Conservation (phyloP, 1,140 invertebrate species). For the Limonius californicus region DNA sequence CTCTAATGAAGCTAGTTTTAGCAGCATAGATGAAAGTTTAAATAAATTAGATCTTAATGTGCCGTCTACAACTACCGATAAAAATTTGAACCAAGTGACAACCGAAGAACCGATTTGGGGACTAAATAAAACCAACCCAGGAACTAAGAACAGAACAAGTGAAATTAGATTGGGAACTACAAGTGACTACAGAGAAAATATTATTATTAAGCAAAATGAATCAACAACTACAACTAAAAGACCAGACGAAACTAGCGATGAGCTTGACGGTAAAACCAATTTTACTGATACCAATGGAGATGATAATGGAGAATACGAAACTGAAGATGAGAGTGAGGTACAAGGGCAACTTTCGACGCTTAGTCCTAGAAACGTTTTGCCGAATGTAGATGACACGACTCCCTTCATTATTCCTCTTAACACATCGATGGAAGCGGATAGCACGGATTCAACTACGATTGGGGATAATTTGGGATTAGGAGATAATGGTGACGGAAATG, state of each 20-base stretch:
- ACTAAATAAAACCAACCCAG: too few relatives aligned
- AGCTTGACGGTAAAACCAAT: too few relatives aligned
- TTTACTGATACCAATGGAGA: too few relatives aligned
- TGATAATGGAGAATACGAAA: not conserved
- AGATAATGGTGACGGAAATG: slow-evolving; percentile 23
- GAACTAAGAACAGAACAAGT: too few relatives aligned
- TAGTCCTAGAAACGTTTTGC: too few relatives aligned
- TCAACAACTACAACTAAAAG: not conserved
- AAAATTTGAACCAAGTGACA: slow-evolving; percentile 1
- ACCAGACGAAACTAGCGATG: too few relatives aligned
- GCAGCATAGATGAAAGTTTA: not conserved
- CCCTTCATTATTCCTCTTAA: not conserved
- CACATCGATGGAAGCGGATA: not conserved
- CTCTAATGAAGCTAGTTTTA: not conserved
- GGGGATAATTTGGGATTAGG: not conserved
- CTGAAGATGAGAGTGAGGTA: too few relatives aligned
- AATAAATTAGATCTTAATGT: too few relatives aligned
- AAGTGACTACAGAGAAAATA: not conserved
- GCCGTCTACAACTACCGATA: too few relatives aligned
- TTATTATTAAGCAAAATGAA: not conserved
- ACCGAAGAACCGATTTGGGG: too few relatives aligned
- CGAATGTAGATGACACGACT: not conserved
- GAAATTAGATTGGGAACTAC: slow-evolving; percentile 7
- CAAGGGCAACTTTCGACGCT: not conserved
- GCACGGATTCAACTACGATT: not conserved